Evolutionary conservation across 2,888 invertebrate species (phyloP).

Genomic region (Lagria hirta): DNA sequence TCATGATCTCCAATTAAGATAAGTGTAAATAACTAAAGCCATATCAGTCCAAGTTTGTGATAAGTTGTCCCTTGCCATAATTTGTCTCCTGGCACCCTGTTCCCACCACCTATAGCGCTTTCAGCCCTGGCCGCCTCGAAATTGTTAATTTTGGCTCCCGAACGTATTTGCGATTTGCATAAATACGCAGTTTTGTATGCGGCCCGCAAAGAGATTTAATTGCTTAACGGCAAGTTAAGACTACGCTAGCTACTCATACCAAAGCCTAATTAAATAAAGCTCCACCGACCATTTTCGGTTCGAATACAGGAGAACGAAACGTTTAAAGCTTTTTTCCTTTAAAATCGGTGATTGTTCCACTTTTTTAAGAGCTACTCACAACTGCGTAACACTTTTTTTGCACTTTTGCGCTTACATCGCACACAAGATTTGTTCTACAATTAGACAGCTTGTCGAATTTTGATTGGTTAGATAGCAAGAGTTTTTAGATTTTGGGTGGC

Average conservation of each 20-base stretch:
- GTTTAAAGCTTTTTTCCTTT: too few species aligned
- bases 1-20: too few species aligned
- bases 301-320: too few species aligned
- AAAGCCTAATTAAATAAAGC: slow-evolving; percentile 50
- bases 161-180: slow-evolving; percentile 49
- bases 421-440: too few species aligned
- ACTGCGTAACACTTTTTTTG: too few species aligned
- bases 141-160: slow-evolving; percentile 45
- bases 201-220: slow-evolving; percentile 51
- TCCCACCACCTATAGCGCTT: slow-evolving; percentile 11
- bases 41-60: slow-evolving; percentile 19
- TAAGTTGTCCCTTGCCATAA: slow-evolving; percentile 21
- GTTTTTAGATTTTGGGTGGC: too few species aligned
- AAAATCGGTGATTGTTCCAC: too few species aligned
- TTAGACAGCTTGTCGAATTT: too few species aligned
- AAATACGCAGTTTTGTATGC: slow-evolving; percentile 51
- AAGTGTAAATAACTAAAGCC: slow-evolving; percentile 14
- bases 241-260: slow-evolving; percentile 46
- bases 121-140: slow-evolving; percentile 30
- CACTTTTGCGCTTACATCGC: too few species aligned
- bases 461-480: too few species aligned
- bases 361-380: too few species aligned
- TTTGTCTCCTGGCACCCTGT: slow-evolving; percentile 18
- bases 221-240: slow-evolving; percentile 51
- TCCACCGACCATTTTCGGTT: slow-evolving; percentile 49